A percentile compares a stretch with the other conserved stretches of the same genome.
Conservation (phyloP, 2,113 vertebrate species). For the Pungitius pungitius region DNA sequence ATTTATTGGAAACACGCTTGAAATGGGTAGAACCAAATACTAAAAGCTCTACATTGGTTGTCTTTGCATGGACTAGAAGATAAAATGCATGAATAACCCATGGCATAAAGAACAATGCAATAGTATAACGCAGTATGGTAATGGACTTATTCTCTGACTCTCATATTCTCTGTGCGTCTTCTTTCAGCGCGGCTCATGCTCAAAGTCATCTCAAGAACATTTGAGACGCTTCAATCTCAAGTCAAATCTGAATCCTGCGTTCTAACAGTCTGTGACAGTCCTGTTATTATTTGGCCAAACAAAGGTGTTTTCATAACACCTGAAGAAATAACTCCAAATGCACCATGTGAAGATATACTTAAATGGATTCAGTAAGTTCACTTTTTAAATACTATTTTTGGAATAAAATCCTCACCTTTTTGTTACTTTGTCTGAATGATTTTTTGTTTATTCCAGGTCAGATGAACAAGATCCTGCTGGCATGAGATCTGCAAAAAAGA, state of each 20-base stretch:
- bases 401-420: background rate
- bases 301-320: conserved; percentile 70
- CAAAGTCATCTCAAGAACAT: conserved; percentile 81
- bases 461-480: conserved; percentile 66
- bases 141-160: no score
- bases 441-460: conserved; percentile 54
- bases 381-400: background rate
- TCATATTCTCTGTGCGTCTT: background rate
- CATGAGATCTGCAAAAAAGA: conserved; percentile 77
- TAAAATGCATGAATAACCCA: background rate
- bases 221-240: conserved; percentile 83
- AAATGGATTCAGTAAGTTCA: conserved; percentile 85
- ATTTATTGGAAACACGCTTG: background rate
- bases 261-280: conserved; percentile 83
- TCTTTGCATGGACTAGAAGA: background rate
- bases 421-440: background rate
- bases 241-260: conserved; percentile 88
- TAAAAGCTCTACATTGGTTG: no score
- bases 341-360: conserved; percentile 82
- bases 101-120: background rate
- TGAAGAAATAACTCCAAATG: conserved; percentile 79
- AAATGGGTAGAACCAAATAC: no score
- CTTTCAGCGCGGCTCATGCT: conserved; percentile 80
- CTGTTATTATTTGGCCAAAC: conserved; percentile 92
- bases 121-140: background rate